These are phyloP conservation scores for Smittia sp. DNA, from an alignment of 2,888 invertebrate genomes.

Conservation along the genomic window DNA sequence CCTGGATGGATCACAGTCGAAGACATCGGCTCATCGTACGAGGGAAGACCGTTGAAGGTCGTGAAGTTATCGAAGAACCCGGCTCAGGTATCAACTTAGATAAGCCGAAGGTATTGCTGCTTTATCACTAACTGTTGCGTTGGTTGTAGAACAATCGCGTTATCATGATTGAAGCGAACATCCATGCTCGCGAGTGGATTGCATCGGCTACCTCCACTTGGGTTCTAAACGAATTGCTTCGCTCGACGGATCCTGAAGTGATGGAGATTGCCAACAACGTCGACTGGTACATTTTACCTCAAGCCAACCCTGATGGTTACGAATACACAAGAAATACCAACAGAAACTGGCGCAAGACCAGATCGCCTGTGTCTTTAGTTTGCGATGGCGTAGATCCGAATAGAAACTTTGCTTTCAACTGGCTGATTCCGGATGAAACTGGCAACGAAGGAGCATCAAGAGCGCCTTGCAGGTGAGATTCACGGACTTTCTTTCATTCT, in stretches of 20 bases:
- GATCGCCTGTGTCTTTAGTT: neutral
- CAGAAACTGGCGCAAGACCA: constrained; percentile 29
- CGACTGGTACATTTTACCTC: constrained; percentile 74
- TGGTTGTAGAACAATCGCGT: constrained; percentile 48
- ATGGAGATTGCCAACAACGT: constrained; percentile 62
- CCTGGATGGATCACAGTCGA: neutral
- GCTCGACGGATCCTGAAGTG: constrained; percentile 58
- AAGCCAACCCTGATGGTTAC: constrained; percentile 55
- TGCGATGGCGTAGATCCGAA: constrained; percentile 57
- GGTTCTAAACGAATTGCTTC: constrained; percentile 59
- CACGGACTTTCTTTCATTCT: neutral
- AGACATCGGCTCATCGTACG: constrained; percentile 52
- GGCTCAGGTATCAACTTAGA: neutral
- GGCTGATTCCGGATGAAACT: constrained; percentile 44
- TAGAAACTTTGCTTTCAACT: constrained; percentile 51
- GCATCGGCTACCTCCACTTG: constrained; percentile 55
- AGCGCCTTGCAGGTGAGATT: neutral
- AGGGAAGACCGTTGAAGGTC: constrained; percentile 55
- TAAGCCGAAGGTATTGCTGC: constrained; percentile 47
- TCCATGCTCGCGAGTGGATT: constrained; percentile 56
- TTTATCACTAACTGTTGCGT: too few relatives aligned
- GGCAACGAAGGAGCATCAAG: neutral
- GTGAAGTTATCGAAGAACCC: constrained; percentile 43
- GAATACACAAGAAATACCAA: constrained; percentile 58
- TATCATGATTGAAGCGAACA: constrained; percentile 49